These are phyloP conservation scores for Doris montereyensis DNA, from an alignment of 2,888 invertebrate species.

Conservation along the genomic window DNA sequence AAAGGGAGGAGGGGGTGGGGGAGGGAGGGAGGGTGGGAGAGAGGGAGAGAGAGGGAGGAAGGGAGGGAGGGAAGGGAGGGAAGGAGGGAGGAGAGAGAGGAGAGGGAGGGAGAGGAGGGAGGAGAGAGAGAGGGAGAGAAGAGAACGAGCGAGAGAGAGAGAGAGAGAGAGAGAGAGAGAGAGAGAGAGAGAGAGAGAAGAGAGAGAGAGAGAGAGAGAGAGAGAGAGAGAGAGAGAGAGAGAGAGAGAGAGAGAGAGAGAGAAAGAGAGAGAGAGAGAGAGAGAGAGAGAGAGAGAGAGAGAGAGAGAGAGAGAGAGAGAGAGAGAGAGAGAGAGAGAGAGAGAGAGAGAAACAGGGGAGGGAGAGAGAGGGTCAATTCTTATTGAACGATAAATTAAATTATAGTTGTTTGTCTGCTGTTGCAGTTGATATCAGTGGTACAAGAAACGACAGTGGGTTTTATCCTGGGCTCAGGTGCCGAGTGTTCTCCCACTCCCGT, in stretches of 20 bases:
- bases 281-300: slow-evolving; percentile 36
- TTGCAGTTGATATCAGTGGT: too few species aligned
- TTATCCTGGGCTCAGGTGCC: too few species aligned
- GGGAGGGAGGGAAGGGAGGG: neutral
- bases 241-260: slow-evolving; percentile 30
- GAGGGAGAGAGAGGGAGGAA: neutral
- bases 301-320: slow-evolving; percentile 25
- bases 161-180: neutral
- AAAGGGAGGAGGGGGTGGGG: neutral
- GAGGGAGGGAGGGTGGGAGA: neutral
- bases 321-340: neutral
- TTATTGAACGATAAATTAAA: too few species aligned
- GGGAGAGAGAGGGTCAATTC: too few species aligned
- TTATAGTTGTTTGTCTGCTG: too few species aligned
- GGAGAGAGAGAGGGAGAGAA: slow-evolving; percentile 38
- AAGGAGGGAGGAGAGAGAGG: neutral
- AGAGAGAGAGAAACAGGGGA: too few species aligned
- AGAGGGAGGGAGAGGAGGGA: slow-evolving; percentile 16
- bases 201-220: neutral
- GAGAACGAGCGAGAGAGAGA: neutral
- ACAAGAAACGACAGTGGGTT: too few species aligned
- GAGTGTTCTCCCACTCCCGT: too few species aligned
- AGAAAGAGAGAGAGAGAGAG: slow-evolving; percentile 34
- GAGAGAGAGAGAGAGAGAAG: too few species aligned
- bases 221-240: slow-evolving; percentile 24